A percentile compares a stretch with the other conserved stretches of the same genome.
Evolutionary conservation across 2,888 invertebrate species (phyloP).

Genomic region (Oscheius myriophilus): DNA sequence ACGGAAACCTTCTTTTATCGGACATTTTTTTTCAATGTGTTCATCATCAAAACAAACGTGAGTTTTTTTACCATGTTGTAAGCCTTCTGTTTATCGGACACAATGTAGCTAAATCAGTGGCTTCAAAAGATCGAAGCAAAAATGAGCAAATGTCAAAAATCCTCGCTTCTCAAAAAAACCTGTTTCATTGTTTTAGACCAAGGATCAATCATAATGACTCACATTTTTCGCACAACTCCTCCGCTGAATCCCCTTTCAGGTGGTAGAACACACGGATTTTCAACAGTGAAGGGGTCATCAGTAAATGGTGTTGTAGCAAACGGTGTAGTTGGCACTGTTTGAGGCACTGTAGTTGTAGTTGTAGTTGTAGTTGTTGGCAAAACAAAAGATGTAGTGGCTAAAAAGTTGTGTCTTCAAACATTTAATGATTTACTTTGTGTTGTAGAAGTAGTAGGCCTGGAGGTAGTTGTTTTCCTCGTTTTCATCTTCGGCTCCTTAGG

Average conservation of each 20-base stretch:
- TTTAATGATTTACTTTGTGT: not conserved
- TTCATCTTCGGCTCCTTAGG: too few relatives aligned
- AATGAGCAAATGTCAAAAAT: too few relatives aligned
- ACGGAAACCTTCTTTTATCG: too few relatives aligned
- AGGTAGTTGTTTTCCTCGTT: not conserved
- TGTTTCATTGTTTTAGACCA: too few relatives aligned
- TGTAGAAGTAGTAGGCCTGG: not conserved
- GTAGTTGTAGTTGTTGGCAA: not conserved
- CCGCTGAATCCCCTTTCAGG: conserved; percentile 48
- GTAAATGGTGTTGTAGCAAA: not conserved
- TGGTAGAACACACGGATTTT: conserved; percentile 44
- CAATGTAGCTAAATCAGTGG: too few relatives aligned
- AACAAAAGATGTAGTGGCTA: not conserved
- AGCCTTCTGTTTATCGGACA: too few relatives aligned
- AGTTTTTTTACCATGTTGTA: too few relatives aligned
- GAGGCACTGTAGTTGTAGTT: conserved; percentile 9
- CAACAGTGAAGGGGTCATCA: not conserved
- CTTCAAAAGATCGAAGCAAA: too few relatives aligned
- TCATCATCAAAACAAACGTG: too few relatives aligned
- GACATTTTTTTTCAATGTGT: too few relatives aligned
- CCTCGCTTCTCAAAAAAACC: too few relatives aligned
- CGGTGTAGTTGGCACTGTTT: conserved; percentile 15
- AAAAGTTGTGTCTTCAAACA: not conserved
- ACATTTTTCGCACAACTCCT: conserved; percentile 28
- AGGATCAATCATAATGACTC: too few relatives aligned